These are phyloP conservation scores for Cynodonichthys magdalenae DNA, from an alignment of 2,797 vertebrate genomes.

Conservation along the genomic window DNA sequence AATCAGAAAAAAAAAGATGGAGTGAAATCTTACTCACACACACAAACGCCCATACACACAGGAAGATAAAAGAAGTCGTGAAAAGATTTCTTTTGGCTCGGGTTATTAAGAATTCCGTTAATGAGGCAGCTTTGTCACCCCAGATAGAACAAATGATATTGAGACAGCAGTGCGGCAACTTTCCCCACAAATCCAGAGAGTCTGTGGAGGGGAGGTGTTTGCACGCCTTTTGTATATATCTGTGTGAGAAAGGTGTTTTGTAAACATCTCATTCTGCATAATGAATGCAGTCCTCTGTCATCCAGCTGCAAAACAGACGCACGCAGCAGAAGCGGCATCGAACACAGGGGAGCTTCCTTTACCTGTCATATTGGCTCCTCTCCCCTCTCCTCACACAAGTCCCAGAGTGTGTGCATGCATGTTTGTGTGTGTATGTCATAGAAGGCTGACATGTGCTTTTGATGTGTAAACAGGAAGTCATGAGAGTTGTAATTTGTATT, in stretches of 20 bases:
- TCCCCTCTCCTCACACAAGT: slow-evolving; percentile 50
- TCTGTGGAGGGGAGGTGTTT: slow-evolving; percentile 51
- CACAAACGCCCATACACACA: slow-evolving; percentile 29
- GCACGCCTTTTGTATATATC: slow-evolving; percentile 50
- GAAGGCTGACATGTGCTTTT: slow-evolving; percentile 63
- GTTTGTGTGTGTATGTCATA: slow-evolving; percentile 23
- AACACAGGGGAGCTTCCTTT: slow-evolving; percentile 67
- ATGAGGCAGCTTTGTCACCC: slow-evolving; percentile 84
- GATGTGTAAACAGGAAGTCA: slow-evolving; percentile 80
- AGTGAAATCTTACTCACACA: slow-evolving; percentile 42
- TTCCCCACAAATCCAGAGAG: slow-evolving; percentile 48
- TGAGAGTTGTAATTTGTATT: slow-evolving; percentile 77
- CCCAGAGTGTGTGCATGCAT: slow-evolving; percentile 16
- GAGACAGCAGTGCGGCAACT: slow-evolving; percentile 59
- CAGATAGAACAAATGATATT: slow-evolving; percentile 78
- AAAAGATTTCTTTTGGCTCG: slow-evolving; percentile 69
- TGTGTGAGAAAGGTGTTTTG: slow-evolving; percentile 81
- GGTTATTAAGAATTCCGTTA: slow-evolving; percentile 81
- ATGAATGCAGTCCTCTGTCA: slow-evolving; percentile 82
- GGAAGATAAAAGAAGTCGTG: slow-evolving; percentile 72
- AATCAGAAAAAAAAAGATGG: slow-evolving; percentile 13
- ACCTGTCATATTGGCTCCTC: slow-evolving; percentile 70
- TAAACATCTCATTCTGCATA: slow-evolving; percentile 84
- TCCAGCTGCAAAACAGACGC: slow-evolving; percentile 41
- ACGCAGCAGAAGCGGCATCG: slow-evolving; percentile 32